Percentiles rank a stretch among this genome's conserved stretches.
These are phyloP conservation scores for Propithecus perrieri DNA, from an alignment of 2,797 vertebrate genomes.

Conservation along the genomic window DNA sequence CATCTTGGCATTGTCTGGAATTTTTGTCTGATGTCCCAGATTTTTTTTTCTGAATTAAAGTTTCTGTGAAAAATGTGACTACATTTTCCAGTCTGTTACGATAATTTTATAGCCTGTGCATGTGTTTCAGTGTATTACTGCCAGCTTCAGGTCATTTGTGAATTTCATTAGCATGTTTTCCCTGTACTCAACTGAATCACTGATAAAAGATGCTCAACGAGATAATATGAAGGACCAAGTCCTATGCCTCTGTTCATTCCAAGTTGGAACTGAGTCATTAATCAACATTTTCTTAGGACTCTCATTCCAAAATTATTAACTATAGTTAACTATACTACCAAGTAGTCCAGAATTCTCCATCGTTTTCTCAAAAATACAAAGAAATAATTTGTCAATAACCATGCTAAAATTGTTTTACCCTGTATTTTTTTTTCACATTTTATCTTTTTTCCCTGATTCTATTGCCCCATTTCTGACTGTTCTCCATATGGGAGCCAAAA, in stretches of 20 bases:
- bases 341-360: neutral
- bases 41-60: constrained; percentile 19
- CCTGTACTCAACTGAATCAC: neutral
- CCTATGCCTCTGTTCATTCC: neutral
- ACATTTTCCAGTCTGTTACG: neutral
- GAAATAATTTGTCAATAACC: neutral
- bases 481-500: neutral
- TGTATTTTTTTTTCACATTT: neutral
- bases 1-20: neutral
- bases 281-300: neutral
- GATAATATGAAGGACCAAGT: neutral
- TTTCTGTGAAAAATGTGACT: neutral
- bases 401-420: neutral
- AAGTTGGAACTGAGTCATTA: neutral
- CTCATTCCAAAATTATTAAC: neutral
- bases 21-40: neutral
- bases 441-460: neutral
- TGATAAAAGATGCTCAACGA: neutral
- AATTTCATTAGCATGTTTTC: neutral
- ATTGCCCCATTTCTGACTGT: neutral
- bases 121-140: neutral
- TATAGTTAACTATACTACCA: neutral
- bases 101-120: neutral
- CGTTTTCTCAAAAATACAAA: neutral
- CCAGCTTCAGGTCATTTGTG: neutral